Evolutionary conservation across 2,888 invertebrate genomes (phyloP), one percentile per base, ranked within the genome.

Genomic region (Dasysyrphus tricinctus): DNA sequence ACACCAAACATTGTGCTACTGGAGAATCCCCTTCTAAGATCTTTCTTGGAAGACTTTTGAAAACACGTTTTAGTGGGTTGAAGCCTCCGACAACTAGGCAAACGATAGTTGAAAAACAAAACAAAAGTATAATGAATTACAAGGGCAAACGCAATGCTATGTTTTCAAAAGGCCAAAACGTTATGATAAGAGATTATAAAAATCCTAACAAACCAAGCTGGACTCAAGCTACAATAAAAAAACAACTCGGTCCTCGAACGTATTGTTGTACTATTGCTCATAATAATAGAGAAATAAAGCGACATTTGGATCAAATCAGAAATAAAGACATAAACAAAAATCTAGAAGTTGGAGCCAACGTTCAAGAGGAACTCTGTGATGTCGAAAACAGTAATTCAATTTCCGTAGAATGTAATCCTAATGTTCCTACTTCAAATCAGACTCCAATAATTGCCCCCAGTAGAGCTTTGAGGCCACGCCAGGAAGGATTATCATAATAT

Each of bases 151-250:
- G 85, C 16, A 73, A 72, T 16, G 32, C 47, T 19, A 24, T 14
- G 9, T 79, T 85, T 39, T 14, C 65, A 12, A 16, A 54, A 61
- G 85, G 85, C 14, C 65, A 82, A 63, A 16, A 65, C 11, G 83
- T 80, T 37, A 72, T 83, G 65, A 65, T 79, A 16, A 67, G 76
- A 63, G 83, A 84, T 59, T 86, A 80, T 70, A 72, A 78, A 34
- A 70, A 82, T 49, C 76, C 83, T 44, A 88, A 86, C 16, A 86
- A 86, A 65, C 19, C 63, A 34, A 63, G 56, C 69, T 85, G 85
- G 85, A 47, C 82, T 16, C 72, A 80, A 67, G 88, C 85, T 57
- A 67, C 57, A 11, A 59, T 86, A 54, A 74, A 86, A 61, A 12
- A 83, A 57, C 47, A 73, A 67, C 44, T 78, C 37, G 83, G 85